Percentiles rank a stretch among this genome's conserved stretches.
These are phyloP conservation scores for Sylvietta virens DNA, from an alignment of 2,113 vertebrate species.

Conservation along the genomic window DNA sequence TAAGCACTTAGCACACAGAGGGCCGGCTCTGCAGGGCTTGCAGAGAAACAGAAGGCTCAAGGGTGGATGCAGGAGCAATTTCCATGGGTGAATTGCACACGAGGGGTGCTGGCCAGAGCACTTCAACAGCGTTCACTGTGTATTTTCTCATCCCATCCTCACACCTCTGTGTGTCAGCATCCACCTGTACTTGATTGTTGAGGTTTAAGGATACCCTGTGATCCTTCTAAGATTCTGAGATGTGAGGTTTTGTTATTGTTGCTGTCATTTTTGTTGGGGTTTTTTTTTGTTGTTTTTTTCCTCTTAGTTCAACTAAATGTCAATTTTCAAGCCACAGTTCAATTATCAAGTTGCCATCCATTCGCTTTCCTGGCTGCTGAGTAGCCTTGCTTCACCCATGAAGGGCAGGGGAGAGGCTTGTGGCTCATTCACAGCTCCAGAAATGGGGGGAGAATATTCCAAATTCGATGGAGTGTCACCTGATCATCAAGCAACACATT, in stretches of 20 bases:
- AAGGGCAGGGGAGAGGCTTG: not conserved
- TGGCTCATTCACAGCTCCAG: not conserved
- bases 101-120: not conserved
- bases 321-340: not conserved
- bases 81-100: not conserved
- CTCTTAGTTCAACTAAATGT: not conserved
- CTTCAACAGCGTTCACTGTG: rapidly evolving
- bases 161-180: not conserved
- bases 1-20: not conserved
- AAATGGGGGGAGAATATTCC: not conserved
- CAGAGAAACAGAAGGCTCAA: not conserved
- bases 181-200: not conserved
- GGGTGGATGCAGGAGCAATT: not conserved
- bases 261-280: no score
- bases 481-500: not conserved
- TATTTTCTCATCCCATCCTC: not conserved
- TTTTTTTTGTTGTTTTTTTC: not conserved
- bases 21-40: rapidly evolving
- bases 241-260: not conserved
- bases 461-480: not conserved
- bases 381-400: not conserved
- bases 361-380: not conserved
- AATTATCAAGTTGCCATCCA: not conserved
- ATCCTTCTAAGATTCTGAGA: not conserved
- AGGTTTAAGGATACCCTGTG: not conserved